Evolutionary conservation across 1,140 invertebrate genomes (phyloP), one percentile per base, ranked within the genome.

Genomic region (Zophobas atratus): DNA sequence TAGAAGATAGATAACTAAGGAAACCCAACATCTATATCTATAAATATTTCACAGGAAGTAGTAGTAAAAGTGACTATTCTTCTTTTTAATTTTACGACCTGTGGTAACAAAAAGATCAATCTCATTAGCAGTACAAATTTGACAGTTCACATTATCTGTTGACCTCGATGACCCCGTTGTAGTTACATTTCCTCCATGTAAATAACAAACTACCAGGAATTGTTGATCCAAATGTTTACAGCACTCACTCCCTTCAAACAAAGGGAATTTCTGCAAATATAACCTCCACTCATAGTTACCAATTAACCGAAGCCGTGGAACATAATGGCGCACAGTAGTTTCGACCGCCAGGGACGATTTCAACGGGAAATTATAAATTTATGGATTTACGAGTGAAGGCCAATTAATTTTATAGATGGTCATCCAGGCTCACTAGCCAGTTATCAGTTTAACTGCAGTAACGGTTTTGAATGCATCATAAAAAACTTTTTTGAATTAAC

Each of bases 301-400:
- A 60, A 60, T 60, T 60, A 75, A 75, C 60, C 56, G 60, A 75
- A 75, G 60, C 55, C 43, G 41, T 60, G 55, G 73, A 60, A 60
- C 55, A 75, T 75, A 75, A 75, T 75, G 55, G 73, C 33, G 39
- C 41, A 60, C 38, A 75, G 55, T 43, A 63, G 73, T 75, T 75
- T 20, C 43, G 55, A 76, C 60, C 72, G 55, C 32, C 63, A 43
- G 20, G 57, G 39, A 78, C 77, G 53, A 56, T 72, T 75, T 76
- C 73, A 77, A 78, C 76, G 56, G 81, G 79, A 83, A 82, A 82
- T 82, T 82, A 81, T 81, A 79, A 83, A 82, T 83, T 82, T 82
- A 83, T 83, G 81, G 81, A 81, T 82, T 83, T 83, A 83, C 82
- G 82, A 80, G 82, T 80, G 76, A 77, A 79, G 81, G 80, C 81